These are phyloP conservation scores for Bedellia somnulentella DNA, from an alignment of 2,888 invertebrate species.

Conservation along the genomic window DNA sequence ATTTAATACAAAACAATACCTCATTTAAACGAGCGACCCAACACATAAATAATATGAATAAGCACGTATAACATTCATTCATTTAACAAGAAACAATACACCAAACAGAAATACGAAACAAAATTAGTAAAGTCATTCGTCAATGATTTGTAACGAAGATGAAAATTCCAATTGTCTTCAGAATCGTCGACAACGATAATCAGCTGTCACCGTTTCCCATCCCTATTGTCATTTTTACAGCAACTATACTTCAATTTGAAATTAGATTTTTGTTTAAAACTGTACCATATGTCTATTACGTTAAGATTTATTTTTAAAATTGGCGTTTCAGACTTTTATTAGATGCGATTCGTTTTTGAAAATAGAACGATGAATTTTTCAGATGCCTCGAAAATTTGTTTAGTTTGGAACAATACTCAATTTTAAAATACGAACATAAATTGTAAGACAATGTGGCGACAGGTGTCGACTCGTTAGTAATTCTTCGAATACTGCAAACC, in stretches of 20 bases:
- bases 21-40: slow-evolving; percentile 28
- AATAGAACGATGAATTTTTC: too few species aligned
- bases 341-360: too few species aligned
- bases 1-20: slow-evolving; percentile 31
- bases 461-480: slow-evolving; percentile 47
- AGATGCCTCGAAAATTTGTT: too few species aligned
- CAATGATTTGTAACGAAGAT: slow-evolving; percentile 27
- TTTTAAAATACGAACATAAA: slow-evolving; percentile 1
- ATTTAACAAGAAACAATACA: slow-evolving; percentile 19
- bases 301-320: too few species aligned
- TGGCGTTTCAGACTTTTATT: too few species aligned
- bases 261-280: too few species aligned
- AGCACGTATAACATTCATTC: slow-evolving; percentile 11
- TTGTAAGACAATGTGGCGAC: slow-evolving; percentile 22
- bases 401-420: slow-evolving; percentile 35
- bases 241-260: slow-evolving; percentile 22
- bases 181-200: slow-evolving; percentile 28
- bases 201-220: slow-evolving; percentile 35
- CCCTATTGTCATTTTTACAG: slow-evolving; percentile 37
- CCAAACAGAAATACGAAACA: slow-evolving; percentile 22
- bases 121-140: slow-evolving; percentile 31
- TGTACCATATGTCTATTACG: too few species aligned
- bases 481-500: slow-evolving; percentile 37
- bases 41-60: slow-evolving; percentile 24
- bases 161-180: slow-evolving; percentile 30